Conservation (phyloP, 2,888 invertebrate species). For the Fragum sueziense region DNA sequence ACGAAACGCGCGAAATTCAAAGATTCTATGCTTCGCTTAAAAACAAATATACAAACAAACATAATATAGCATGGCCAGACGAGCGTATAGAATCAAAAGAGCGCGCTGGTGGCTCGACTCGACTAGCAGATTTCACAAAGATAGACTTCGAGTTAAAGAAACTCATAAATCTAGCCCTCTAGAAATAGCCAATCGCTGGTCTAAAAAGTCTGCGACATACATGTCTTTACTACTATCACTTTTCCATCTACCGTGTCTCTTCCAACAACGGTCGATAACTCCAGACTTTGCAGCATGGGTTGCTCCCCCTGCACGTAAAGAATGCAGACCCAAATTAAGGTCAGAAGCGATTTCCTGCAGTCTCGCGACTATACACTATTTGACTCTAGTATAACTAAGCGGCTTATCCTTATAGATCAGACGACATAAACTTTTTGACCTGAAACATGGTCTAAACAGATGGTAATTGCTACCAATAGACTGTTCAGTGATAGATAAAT, state of each 20-base stretch:
- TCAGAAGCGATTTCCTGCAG: slow-evolving; percentile 1
- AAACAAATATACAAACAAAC: too few relatives aligned
- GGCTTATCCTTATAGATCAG: slow-evolving; percentile 28
- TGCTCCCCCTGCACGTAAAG: slow-evolving; percentile 24
- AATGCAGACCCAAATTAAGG: slow-evolving; percentile 34
- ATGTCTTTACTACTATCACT: not conserved
- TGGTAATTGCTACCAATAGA: not conserved
- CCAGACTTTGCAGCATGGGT: slow-evolving; percentile 26
- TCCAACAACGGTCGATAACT: slow-evolving; percentile 33
- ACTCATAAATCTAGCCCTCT: slow-evolving; percentile 1
- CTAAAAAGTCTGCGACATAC: slow-evolving; percentile 1
- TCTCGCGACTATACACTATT: slow-evolving; percentile 12
- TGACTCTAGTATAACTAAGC: slow-evolving; percentile 28
- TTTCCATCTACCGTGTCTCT: slow-evolving; percentile 39
- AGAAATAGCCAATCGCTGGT: too few relatives aligned
- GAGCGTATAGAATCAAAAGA: too few relatives aligned
- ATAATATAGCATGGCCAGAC: too few relatives aligned
- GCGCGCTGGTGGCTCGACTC: too few relatives aligned
- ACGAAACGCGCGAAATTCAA: too few relatives aligned
- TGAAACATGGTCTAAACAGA: slow-evolving; percentile 32
- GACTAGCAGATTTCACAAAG: slow-evolving; percentile 26
- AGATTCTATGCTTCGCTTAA: too few relatives aligned
- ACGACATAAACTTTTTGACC: not conserved
- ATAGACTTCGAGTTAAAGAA: not conserved
- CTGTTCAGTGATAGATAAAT: slow-evolving; percentile 13